Percentiles rank a stretch among this genome's conserved stretches.
These are phyloP conservation scores for Scomber colias DNA, from an alignment of 2,113 vertebrate species.

Conservation along the genomic window DNA sequence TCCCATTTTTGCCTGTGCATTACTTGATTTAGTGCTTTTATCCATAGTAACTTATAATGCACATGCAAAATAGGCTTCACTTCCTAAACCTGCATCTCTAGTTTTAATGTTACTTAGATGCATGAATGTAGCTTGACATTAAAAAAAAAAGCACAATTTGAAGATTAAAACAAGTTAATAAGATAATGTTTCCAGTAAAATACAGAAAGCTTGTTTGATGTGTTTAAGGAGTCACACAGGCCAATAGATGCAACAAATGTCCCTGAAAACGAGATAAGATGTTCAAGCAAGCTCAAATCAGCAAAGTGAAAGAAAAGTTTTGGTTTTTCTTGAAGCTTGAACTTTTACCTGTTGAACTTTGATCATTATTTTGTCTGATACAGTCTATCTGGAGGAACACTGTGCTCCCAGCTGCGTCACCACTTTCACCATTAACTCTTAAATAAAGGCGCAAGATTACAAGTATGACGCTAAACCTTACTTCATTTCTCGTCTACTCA, in stretches of 20 bases:
- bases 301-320: background rate
- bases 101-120: background rate
- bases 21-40: too few species aligned
- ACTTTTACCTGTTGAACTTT: constrained; percentile 66
- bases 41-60: too few species aligned
- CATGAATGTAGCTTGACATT: too few species aligned
- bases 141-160: background rate
- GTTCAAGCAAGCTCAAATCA: constrained; percentile 6
- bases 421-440: too few species aligned
- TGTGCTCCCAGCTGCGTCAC: background rate
- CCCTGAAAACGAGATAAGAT: constrained; percentile 53
- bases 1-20: too few species aligned
- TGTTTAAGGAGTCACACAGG: too few species aligned
- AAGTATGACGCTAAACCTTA: constrained; percentile 26
- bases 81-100: background rate
- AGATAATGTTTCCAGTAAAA: too few species aligned
- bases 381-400: constrained; percentile 24
- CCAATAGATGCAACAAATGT: constrained; percentile 8
- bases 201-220: too few species aligned
- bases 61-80: too few species aligned
- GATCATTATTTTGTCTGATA: constrained; percentile 52
- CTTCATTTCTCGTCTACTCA: constrained; percentile 26
- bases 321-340: constrained; percentile 23
- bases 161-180: too few species aligned
- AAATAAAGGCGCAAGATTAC: too few species aligned